Evolutionary conservation across 2,888 invertebrate genomes (phyloP).

Genomic region (Drosophila mettleri): DNA sequence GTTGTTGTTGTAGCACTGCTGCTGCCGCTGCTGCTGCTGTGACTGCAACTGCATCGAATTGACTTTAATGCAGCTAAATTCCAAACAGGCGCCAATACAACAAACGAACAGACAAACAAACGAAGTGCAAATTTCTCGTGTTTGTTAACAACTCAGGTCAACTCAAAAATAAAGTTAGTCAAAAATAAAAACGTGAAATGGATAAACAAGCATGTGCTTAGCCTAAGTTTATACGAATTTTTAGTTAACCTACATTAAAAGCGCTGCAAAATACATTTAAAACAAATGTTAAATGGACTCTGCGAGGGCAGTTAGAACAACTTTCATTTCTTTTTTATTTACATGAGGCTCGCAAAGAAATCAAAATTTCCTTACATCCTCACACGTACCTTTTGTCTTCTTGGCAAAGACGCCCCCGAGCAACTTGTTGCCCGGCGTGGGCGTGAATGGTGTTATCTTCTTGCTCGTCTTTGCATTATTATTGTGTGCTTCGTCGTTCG

Average conservation of each 20-base stretch:
- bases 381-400: slow-evolving; percentile 81
- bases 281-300: slow-evolving; percentile 1
- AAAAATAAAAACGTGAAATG: slow-evolving; percentile 30
- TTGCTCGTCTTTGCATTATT: slow-evolving; percentile 57
- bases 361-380: not conserved
- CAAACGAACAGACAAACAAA: slow-evolving; percentile 80
- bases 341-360: not conserved
- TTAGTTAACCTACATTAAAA: not conserved
- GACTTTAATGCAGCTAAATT: slow-evolving; percentile 84
- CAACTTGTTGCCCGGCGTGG: slow-evolving; percentile 80
- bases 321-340: not conserved
- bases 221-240: not conserved
- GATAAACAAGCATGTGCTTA: slow-evolving; percentile 7
- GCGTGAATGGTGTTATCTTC: slow-evolving; percentile 78
- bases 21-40: slow-evolving; percentile 43
- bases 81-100: slow-evolving; percentile 84
- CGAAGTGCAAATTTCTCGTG: slow-evolving; percentile 40
- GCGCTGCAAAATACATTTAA: not conserved
- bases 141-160: slow-evolving; percentile 34
- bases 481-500: slow-evolving; percentile 48
- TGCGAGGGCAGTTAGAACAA: not conserved
- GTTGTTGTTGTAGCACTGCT: slow-evolving; percentile 51
- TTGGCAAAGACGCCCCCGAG: slow-evolving; percentile 84
- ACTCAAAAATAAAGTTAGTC: slow-evolving; percentile 55
- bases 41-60: slow-evolving; percentile 84